phyloP scores from a whole-genome alignment of 2,113 vertebrate genomes.

The Scomber scombrus region DNA sequence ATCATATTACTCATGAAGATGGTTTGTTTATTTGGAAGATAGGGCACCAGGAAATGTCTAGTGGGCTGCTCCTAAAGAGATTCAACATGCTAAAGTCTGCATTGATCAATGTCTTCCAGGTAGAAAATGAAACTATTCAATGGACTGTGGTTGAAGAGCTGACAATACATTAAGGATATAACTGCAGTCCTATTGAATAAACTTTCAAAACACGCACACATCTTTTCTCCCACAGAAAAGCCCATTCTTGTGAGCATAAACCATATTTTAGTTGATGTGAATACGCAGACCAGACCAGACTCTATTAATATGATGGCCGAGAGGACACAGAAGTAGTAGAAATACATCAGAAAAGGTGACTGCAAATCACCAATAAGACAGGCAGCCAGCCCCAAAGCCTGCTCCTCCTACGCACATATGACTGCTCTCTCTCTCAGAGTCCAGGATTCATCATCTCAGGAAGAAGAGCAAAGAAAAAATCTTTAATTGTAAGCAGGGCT shows the following conservation, averaged over 20 bases:
- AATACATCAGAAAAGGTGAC: slow-evolving; percentile 28
- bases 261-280: background rate
- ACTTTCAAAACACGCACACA: background rate
- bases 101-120: background rate
- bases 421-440: slow-evolving; percentile 5
- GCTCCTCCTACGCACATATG: slow-evolving; percentile 22
- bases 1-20: too few relatives aligned
- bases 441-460: slow-evolving; percentile 55
- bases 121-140: background rate
- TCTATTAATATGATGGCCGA: background rate
- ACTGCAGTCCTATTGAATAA: background rate
- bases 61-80: background rate
- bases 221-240: background rate
- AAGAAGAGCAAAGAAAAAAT: slow-evolving; percentile 14
- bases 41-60: background rate
- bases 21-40: background rate
- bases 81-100: background rate
- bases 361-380: slow-evolving; percentile 33
- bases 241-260: background rate
- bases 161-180: background rate
- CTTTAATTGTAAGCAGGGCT: slow-evolving; percentile 73
- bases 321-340: slow-evolving; percentile 31
- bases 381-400: slow-evolving; percentile 16
- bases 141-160: background rate
- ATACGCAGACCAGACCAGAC: background rate